Evolutionary conservation across 2,113 vertebrate species (phyloP), one percentile per base, ranked within the genome.

Genomic region (Anarhynchus alexandrinus): DNA sequence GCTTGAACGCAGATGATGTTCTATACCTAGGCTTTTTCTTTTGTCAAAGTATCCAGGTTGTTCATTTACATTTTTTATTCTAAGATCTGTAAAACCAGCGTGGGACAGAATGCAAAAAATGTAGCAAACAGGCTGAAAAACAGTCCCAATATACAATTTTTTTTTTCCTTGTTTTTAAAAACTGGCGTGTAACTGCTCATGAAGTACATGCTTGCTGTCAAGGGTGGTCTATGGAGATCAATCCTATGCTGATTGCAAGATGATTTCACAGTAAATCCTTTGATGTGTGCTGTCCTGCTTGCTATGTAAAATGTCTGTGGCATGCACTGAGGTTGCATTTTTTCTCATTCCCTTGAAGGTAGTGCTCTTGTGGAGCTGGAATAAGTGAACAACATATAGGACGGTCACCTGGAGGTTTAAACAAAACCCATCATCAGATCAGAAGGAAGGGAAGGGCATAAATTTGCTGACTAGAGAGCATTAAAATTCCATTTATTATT

Each of bases 111-210:
- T 98, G 98, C 98, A 98, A 98, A 98, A 98, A 97, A 96, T 58
- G 90, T 98, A 98, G 96, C 97, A 98, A 98, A 98, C 55, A 93
- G 96, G 96, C 97, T 98, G 98, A 97, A 98, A 98, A 98, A 96
- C 95, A 97, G 97, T 98, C 94, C 94, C 70, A 58, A 81, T 97
- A 94, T 97, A 97, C 83, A 98, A 70, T 91, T 32, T 32, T 96
- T 93, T 57, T 93, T 57, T 62, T 40, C 81, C 94, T 93, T 97
- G 72, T 70, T 97, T 98, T 98, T 98, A 98, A 98, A 98, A 98
- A 98, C 79, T 92, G 89, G 83, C 1, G 7, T 95, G 72, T 89
- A 94, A 96, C 86, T 96, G 96, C 95, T 97, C 86, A 36, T 91
- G 94, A 95, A 27, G 90, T 95, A 96, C 98, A 98, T 98, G 98